Evolutionary conservation across 2,888 invertebrate species (phyloP).

Genomic region (Drosophila subsilvestris): DNA sequence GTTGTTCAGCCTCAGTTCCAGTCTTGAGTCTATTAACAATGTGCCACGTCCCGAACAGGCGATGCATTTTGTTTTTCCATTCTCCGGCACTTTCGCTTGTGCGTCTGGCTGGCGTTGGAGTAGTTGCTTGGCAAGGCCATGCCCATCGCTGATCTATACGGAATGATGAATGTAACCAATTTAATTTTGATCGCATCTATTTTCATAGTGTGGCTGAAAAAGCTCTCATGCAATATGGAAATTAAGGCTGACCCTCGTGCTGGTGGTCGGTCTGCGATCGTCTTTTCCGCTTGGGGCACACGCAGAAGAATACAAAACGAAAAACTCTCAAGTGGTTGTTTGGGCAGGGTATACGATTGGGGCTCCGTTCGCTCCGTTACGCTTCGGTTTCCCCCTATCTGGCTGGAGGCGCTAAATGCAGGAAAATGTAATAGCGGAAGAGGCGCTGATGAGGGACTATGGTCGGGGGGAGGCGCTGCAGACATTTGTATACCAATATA

Average conservation of each 20-base stretch:
- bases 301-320: constrained; percentile 26
- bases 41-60: no score
- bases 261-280: constrained; percentile 10
- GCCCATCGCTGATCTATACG: not conserved
- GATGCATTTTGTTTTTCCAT: not conserved
- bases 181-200: constrained; percentile 18
- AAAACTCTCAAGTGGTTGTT: constrained; percentile 67
- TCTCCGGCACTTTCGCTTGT: no score
- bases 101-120: no score
- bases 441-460: constrained; percentile 29
- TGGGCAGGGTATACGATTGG: constrained; percentile 11
- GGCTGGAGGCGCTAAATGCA: constrained; percentile 71
- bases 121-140: no score
- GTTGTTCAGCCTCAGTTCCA: no score
- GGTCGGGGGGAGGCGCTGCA: constrained; percentile 20
- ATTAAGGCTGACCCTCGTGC: constrained; percentile 11
- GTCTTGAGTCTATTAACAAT: not conserved
- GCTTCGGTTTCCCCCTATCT: constrained; percentile 26
- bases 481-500: constrained; percentile 44
- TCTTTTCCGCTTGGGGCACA: constrained; percentile 22
- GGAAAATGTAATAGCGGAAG: constrained; percentile 66
- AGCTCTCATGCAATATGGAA: constrained; percentile 36
- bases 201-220: not conserved
- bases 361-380: not conserved
- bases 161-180: constrained; percentile 17